Conservation (phyloP, 2,888 invertebrate species). For the Phortica okadai region DNA sequence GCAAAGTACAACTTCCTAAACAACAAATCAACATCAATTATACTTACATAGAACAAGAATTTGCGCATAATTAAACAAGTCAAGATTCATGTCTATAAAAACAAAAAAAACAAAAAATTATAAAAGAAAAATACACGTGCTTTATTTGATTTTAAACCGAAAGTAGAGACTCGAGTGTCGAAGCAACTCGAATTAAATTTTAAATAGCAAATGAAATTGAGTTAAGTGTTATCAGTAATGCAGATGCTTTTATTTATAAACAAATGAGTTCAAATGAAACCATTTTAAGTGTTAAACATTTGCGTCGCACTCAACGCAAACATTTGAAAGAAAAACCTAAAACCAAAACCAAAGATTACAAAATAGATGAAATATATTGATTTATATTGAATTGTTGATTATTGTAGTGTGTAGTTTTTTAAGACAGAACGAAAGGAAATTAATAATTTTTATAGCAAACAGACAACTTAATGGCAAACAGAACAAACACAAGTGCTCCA, state of each 20-base stretch:
- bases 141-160: constrained; percentile 62
- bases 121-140: constrained; percentile 51
- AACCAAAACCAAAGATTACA: constrained; percentile 63
- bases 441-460: not conserved
- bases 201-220: constrained; percentile 65
- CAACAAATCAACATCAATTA: constrained; percentile 27
- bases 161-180: not conserved
- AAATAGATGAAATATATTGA: constrained; percentile 63
- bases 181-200: constrained; percentile 43
- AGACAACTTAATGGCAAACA: not conserved
- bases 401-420: constrained; percentile 59
- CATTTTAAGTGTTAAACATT: constrained; percentile 59
- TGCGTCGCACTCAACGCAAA: not conserved
- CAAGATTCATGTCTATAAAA: constrained; percentile 38
- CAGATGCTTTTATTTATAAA: constrained; percentile 52
- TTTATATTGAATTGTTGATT: constrained; percentile 71
- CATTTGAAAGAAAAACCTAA: constrained; percentile 35
- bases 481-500: not conserved
- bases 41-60: not conserved
- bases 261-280: constrained; percentile 39
- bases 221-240: constrained; percentile 62
- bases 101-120: constrained; percentile 28
- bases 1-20: constrained; percentile 65
- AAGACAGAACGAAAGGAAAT: not conserved
- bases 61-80: not conserved